A percentile compares a stretch with the other conserved stretches of the same genome.
These are phyloP conservation scores for Hylaeus anthracinus DNA, from an alignment of 1,140 invertebrate species.

Conservation along the genomic window DNA sequence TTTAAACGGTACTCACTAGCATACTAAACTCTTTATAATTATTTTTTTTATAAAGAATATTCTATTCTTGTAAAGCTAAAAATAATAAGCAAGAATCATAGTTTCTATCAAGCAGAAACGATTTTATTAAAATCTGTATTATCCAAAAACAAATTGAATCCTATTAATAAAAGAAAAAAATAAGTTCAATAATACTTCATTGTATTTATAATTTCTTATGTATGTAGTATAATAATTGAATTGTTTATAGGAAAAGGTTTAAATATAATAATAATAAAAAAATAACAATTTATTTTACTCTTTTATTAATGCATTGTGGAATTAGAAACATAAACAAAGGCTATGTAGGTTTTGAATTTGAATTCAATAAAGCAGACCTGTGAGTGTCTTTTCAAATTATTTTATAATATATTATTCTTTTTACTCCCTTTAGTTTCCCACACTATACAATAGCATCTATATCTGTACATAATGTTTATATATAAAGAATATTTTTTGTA, in stretches of 20 bases:
- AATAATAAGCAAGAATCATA: constrained; percentile 23
- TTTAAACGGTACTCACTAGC: constrained; percentile 39
- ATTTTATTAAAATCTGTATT: constrained; percentile 37
- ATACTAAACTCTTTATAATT: constrained; percentile 46
- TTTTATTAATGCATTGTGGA: constrained; percentile 1
- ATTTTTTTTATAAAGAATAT: constrained; percentile 57
- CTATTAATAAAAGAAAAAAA: constrained; percentile 47
- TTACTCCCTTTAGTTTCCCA: constrained; percentile 8
- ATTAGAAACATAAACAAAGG: constrained; percentile 3
- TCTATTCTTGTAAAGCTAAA: constrained; percentile 60
- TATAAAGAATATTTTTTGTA: constrained; percentile 19
- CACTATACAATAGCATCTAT: constrained; percentile 4
- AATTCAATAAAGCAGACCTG: background rate
- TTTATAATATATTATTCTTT: constrained; percentile 10
- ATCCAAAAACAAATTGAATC: constrained; percentile 35
- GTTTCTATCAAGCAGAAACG: constrained; percentile 24
- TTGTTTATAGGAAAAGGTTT: background rate
- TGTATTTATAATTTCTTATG: background rate
- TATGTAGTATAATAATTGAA: background rate
- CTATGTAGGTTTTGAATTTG: background rate
- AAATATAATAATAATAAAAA: background rate
- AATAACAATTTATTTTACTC: background rate
- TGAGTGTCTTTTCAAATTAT: constrained; percentile 6
- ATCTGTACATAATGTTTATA: constrained; percentile 6
- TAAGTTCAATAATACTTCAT: constrained; percentile 18